Percentiles rank a stretch among this genome's conserved stretches.
Evolutionary conservation across 1,140 invertebrate genomes (phyloP).

Genomic region (Pararge aegeria): DNA sequence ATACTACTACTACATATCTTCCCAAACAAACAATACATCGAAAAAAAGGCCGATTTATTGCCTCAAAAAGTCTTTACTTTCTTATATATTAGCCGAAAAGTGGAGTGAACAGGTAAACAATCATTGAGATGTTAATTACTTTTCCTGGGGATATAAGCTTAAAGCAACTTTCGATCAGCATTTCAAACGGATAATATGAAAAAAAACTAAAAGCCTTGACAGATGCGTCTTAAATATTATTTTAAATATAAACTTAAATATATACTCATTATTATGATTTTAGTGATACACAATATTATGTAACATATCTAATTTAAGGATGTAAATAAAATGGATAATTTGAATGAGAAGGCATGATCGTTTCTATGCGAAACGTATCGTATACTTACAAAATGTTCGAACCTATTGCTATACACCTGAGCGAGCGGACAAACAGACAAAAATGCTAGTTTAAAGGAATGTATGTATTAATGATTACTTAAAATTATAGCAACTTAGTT

Average conservation of each 20-base stretch:
- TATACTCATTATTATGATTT: constrained; percentile 3
- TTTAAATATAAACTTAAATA: constrained; percentile 4
- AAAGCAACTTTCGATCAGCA: no score
- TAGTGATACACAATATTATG: constrained; percentile 4
- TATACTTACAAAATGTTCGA: constrained; percentile 69
- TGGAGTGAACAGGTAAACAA: no score
- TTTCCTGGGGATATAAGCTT: no score
- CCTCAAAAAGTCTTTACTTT: no score
- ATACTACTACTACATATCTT: no score
- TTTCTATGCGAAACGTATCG: constrained; percentile 45
- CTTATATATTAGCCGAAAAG: no score
- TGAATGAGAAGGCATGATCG: constrained; percentile 38
- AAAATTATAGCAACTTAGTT: constrained; percentile 26
- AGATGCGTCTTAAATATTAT: constrained; percentile 6
- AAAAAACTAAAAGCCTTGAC: not conserved
- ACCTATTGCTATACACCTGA: constrained; percentile 74
- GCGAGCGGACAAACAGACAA: constrained; percentile 71
- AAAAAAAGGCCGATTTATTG: no score
- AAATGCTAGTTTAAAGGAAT: constrained; percentile 63
- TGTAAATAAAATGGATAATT: constrained; percentile 30
- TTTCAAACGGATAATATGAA: no score
- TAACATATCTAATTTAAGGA: constrained; percentile 22
- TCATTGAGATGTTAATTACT: no score
- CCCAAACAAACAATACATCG: no score
- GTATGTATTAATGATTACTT: constrained; percentile 47